Evolutionary conservation across 2,888 invertebrate genomes (phyloP).

Genomic region (Chrysodeixis includens): DNA sequence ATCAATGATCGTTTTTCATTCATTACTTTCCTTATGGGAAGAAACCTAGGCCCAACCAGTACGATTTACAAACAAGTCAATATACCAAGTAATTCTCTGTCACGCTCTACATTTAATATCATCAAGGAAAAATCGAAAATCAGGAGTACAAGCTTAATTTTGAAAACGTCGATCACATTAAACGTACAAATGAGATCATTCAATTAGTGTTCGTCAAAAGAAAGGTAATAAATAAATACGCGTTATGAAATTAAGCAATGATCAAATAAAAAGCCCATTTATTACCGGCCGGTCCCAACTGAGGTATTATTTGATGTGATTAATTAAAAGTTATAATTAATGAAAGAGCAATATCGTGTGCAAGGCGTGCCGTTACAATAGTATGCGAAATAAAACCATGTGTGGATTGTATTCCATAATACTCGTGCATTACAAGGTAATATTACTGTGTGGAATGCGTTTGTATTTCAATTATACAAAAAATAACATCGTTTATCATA

Average conservation of each 20-base stretch:
- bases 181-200: constrained; percentile 42
- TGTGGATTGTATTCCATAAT: constrained; percentile 45
- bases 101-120: not conserved
- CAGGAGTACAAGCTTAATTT: constrained; percentile 13
- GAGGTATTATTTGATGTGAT: constrained; percentile 75
- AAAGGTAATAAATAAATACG: constrained; percentile 49
- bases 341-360: constrained; percentile 72
- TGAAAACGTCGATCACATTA: constrained; percentile 15
- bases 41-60: too few relatives aligned
- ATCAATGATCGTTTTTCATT: too few relatives aligned
- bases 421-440: constrained; percentile 48
- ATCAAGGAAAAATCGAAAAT: constrained; percentile 14
- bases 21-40: too few relatives aligned
- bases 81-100: constrained; percentile 8
- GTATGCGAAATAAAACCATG: constrained; percentile 45
- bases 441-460: constrained; percentile 26
- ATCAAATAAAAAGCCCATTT: constrained; percentile 74
- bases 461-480: constrained; percentile 37
- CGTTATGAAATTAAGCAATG: constrained; percentile 60
- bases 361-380: constrained; percentile 59
- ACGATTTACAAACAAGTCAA: too few relatives aligned
- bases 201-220: constrained; percentile 42
- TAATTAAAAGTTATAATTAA: constrained; percentile 81
- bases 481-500: too few relatives aligned
- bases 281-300: constrained; percentile 62